Evolutionary conservation across 2,113 vertebrate species (phyloP).

Genomic region (Seriola aureovittata): DNA sequence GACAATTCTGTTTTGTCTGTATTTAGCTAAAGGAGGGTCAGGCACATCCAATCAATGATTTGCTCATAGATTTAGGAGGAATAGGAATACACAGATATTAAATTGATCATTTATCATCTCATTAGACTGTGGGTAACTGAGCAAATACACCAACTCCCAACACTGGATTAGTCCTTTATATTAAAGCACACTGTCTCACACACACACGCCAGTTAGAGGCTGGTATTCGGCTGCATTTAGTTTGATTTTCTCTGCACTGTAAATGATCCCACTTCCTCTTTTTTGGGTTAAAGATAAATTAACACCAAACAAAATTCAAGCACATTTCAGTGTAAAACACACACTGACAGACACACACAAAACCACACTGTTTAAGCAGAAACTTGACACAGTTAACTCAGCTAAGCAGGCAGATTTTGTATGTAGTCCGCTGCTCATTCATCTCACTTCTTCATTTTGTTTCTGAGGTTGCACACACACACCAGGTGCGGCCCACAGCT

Average conservation of each 20-base stretch:
- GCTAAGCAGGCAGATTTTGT: constrained; percentile 40
- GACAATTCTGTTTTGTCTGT: too few species aligned
- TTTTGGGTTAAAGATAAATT: constrained; percentile 56
- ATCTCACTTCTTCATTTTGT: constrained; percentile 74
- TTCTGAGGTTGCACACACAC: constrained; percentile 51
- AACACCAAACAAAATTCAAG: constrained; percentile 17
- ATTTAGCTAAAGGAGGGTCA: too few species aligned
- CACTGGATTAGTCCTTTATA: background rate
- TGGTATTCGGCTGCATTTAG: background rate
- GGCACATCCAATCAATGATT: too few species aligned
- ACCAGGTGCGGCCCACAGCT: constrained; percentile 63
- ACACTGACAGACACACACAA: background rate
- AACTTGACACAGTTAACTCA: constrained; percentile 48
- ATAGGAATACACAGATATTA: too few species aligned
- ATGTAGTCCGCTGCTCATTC: constrained; percentile 21
- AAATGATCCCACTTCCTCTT: constrained; percentile 52
- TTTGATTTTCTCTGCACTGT: constrained; percentile 7
- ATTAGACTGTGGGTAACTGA: background rate
- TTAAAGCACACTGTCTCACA: background rate
- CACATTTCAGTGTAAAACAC: constrained; percentile 9
- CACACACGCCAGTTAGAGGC: background rate
- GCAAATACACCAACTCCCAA: too few species aligned
- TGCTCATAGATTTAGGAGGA: too few species aligned
- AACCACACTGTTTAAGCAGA: constrained; percentile 46
- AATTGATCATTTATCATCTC: too few species aligned